phyloP scores from a whole-genome alignment of 1,140 invertebrate genomes.

The Drosophila paulistorum region DNA sequence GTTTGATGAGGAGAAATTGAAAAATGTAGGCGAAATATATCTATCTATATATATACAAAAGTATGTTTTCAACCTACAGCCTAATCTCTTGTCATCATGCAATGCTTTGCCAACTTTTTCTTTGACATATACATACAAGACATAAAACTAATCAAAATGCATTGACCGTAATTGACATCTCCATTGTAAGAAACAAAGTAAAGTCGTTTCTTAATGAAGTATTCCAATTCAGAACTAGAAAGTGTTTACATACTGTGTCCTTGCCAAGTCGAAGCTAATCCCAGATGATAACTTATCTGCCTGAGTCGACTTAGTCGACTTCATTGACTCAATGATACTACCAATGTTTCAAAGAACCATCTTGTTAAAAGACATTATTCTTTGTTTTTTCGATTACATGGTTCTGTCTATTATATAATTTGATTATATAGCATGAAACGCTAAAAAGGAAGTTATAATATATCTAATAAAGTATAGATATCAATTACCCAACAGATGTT shows the following conservation, averaged over 20 bases:
- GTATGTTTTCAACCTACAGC: neutral
- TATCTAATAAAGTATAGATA: conserved; percentile 1
- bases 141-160: too few relatives aligned
- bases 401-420: neutral
- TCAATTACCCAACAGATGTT: conserved; percentile 11
- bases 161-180: too few relatives aligned
- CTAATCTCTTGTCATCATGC: neutral
- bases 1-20: conserved; percentile 4
- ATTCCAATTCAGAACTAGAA: too few relatives aligned
- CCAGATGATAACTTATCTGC: too few relatives aligned
- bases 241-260: too few relatives aligned
- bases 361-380: neutral
- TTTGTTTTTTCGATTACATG: neutral
- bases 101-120: neutral
- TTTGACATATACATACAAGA: neutral
- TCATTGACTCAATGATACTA: too few relatives aligned
- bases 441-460: neutral
- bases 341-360: too few relatives aligned
- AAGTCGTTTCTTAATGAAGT: too few relatives aligned
- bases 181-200: too few relatives aligned
- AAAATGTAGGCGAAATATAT: neutral
- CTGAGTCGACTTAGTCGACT: too few relatives aligned
- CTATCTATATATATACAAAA: too few relatives aligned
- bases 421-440: neutral
- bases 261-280: too few relatives aligned